Conservation (phyloP, 2,113 vertebrate species). For the Patagioenas fasciata region DNA sequence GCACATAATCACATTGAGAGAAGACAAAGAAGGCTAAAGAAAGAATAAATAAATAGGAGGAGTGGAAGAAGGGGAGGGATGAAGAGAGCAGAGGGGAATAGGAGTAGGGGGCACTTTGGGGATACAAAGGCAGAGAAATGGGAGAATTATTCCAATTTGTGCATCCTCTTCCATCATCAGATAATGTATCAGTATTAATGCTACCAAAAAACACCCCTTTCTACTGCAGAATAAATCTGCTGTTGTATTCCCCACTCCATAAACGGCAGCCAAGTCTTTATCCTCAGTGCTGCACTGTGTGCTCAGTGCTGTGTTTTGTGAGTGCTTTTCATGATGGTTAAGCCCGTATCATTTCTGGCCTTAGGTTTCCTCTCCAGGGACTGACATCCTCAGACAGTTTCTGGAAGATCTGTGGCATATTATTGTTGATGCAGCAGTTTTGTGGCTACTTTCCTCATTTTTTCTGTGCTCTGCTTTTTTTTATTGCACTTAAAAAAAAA, state of each 20-base stretch:
- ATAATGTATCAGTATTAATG: constrained; percentile 50
- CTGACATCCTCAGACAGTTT: neutral
- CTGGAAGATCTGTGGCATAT: neutral
- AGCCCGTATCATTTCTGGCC: constrained; percentile 12
- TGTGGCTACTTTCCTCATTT: neutral
- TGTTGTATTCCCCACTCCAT: constrained; percentile 54
- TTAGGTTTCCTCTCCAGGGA: neutral
- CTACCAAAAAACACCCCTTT: constrained; percentile 46
- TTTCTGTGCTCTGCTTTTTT: neutral
- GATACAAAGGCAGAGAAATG: constrained; percentile 45
- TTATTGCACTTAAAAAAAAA: neutral
- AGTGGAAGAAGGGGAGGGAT: neutral
- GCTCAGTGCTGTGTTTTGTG: neutral
- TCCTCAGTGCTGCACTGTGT: constrained; percentile 21
- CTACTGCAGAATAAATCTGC: constrained; percentile 60
- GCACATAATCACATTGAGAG: neutral
- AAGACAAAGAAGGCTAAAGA: neutral
- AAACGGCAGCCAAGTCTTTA: constrained; percentile 50
- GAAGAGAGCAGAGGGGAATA: neutral
- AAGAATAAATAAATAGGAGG: neutral
- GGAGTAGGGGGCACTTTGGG: neutral
- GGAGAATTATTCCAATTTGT: constrained; percentile 39
- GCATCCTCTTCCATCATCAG: constrained; percentile 49
- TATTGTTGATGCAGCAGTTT: neutral
- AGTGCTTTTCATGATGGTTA: constrained; percentile 21